A percentile compares a stretch with the other conserved stretches of the same genome.
phyloP scores from a whole-genome alignment of 2,113 vertebrate species.

The Carlito syrichta region DNA sequence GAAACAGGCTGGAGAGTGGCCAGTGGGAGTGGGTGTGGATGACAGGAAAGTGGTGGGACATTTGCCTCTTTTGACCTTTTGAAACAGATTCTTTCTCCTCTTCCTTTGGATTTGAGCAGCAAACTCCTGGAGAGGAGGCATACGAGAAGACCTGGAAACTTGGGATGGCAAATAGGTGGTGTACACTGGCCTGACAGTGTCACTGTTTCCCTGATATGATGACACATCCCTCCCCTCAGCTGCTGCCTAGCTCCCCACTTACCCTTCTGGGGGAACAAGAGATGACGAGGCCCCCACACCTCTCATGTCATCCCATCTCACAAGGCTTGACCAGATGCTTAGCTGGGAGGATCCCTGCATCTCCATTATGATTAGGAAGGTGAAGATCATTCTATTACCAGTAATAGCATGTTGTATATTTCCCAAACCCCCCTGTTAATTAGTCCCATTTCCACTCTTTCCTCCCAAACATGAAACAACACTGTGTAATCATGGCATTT shows the following conservation, averaged over 20 bases:
- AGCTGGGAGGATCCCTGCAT: neutral
- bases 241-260: neutral
- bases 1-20: neutral
- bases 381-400: slow-evolving; percentile 60
- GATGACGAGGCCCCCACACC: neutral
- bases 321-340: neutral
- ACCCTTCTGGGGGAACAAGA: neutral
- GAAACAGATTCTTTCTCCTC: neutral
- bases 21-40: rapidly evolving
- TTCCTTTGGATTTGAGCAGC: neutral
- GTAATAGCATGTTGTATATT: slow-evolving; percentile 62
- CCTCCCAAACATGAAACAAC: slow-evolving; percentile 51
- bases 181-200: too few species aligned
- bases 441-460: slow-evolving; percentile 21
- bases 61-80: neutral
- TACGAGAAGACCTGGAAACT: rapidly evolving
- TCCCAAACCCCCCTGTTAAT: slow-evolving; percentile 65
- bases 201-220: neutral
- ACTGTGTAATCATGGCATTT: slow-evolving; percentile 56
- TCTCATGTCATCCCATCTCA: neutral
- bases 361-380: slow-evolving; percentile 21
- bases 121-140: neutral
- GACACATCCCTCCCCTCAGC: rapidly evolving
- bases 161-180: neutral
- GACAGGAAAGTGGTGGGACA: rapidly evolving